Conservation (phyloP, 1,140 invertebrate genomes). For the Odontomachus brunneus region DNA sequence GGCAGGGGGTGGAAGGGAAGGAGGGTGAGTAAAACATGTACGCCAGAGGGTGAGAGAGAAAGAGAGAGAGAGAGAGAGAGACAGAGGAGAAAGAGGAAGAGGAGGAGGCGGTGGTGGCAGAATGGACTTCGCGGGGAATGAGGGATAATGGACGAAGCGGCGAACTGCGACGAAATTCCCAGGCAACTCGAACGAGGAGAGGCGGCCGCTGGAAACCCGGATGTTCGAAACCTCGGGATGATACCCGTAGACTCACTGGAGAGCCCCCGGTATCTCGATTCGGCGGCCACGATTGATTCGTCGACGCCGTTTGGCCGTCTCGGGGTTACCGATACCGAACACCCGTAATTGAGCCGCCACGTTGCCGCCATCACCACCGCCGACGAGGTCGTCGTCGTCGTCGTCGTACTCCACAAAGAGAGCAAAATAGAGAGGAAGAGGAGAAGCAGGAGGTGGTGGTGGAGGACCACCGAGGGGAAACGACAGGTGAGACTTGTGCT, state of each 20-base stretch:
- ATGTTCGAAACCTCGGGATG: constrained; percentile 37
- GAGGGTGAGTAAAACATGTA: constrained; percentile 42
- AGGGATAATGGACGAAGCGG: constrained; percentile 54
- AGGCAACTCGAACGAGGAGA: constrained; percentile 17
- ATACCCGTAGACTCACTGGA: constrained; percentile 19
- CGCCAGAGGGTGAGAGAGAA: neutral
- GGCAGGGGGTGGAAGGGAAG: neutral
- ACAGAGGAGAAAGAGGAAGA: neutral
- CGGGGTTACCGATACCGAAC: constrained; percentile 65
- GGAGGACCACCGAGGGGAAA: constrained; percentile 6
- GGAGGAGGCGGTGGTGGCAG: constrained; percentile 2
- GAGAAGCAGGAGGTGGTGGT: neutral
- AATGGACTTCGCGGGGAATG: constrained; percentile 30
- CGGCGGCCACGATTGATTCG: constrained; percentile 61
- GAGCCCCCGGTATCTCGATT: neutral
- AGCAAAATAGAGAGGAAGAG: constrained; percentile 3
- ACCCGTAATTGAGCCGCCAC: constrained; percentile 64
- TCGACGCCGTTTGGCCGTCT: constrained; percentile 66
- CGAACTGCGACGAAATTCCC: constrained; percentile 57
- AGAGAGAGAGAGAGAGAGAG: neutral
- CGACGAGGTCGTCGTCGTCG: neutral
- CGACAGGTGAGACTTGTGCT: constrained; percentile 64
- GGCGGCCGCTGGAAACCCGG: neutral
- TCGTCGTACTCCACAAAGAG: constrained; percentile 51
- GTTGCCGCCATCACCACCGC: neutral